A percentile compares a stretch with the other conserved stretches of the same genome.
These are phyloP conservation scores for Synergus umbraculus DNA, from an alignment of 2,888 invertebrate species.

Conservation along the genomic window DNA sequence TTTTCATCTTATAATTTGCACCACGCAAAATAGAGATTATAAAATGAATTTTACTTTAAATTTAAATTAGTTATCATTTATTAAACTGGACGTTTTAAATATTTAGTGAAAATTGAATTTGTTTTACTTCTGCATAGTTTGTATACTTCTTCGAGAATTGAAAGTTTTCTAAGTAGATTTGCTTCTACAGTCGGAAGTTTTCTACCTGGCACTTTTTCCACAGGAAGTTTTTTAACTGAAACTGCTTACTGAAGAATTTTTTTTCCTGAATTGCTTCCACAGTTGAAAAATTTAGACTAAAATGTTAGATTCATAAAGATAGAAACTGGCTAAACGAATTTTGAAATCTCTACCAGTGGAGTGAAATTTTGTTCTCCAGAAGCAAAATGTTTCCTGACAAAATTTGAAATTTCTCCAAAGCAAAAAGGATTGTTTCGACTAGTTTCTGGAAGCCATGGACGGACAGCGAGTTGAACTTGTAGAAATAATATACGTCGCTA, in stretches of 20 bases:
- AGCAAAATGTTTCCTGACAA: not conserved
- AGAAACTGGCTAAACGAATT: too few species aligned
- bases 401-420: not conserved
- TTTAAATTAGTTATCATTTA: too few species aligned
- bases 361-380: conserved; percentile 19
- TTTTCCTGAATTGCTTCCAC: not conserved
- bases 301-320: too few species aligned
- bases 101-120: too few species aligned
- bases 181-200: not conserved
- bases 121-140: not conserved
- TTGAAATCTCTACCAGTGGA: too few species aligned
- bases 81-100: not conserved
- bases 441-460: not conserved
- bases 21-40: not conserved
- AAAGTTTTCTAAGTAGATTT: not conserved
- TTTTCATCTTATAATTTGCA: not conserved
- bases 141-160: not conserved
- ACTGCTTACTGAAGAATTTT: not conserved
- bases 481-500: conserved; percentile 58
- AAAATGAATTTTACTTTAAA: not conserved
- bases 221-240: not conserved
- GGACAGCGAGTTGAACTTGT: conserved; percentile 45
- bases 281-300: not conserved
- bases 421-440: conserved; percentile 28
- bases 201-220: not conserved